Conservation (phyloP, 1,140 invertebrate species). For the Hermetia illucens region DNA sequence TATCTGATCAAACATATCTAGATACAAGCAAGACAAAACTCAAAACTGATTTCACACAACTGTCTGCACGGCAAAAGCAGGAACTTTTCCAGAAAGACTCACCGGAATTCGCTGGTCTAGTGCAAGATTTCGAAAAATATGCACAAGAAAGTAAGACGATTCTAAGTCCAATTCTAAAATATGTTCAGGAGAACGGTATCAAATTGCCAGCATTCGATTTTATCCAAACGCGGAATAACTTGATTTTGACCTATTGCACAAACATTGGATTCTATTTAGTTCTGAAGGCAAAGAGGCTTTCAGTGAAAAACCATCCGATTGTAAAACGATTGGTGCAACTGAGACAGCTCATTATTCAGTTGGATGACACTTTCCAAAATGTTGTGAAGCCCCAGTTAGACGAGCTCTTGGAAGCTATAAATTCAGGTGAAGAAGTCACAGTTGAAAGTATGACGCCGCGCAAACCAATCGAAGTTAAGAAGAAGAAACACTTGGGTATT, state of each 20-base stretch:
- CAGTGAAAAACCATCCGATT: conserved; percentile 68
- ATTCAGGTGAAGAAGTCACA: conserved; percentile 33
- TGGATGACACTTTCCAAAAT: conserved; percentile 50
- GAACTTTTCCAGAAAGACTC: conserved; percentile 67
- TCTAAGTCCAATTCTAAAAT: conserved; percentile 48
- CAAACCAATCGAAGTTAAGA: conserved; percentile 22
- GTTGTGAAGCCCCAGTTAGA: conserved; percentile 49
- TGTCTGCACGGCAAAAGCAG: conserved; percentile 58
- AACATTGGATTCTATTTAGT: conserved; percentile 79
- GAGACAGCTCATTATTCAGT: conserved; percentile 55
- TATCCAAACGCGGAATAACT: conserved; percentile 51
- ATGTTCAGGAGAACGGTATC: conserved; percentile 38
- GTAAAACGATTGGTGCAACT: conserved; percentile 69
- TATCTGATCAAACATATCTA: conserved; percentile 17
- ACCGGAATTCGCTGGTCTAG: conserved; percentile 61
- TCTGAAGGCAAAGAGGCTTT: conserved; percentile 55
- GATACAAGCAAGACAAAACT: conserved; percentile 34
- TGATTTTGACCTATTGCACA: conserved; percentile 66
- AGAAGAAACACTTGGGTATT: conserved; percentile 23
- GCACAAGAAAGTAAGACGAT: conserved; percentile 45
- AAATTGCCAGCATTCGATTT: conserved; percentile 36
- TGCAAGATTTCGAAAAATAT: conserved; percentile 63
- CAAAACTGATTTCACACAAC: conserved; percentile 57
- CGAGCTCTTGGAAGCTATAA: conserved; percentile 35
- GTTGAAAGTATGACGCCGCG: conserved; percentile 17